A percentile compares a stretch with the other conserved stretches of the same genome.
Conservation (phyloP, 2,113 vertebrate species). For the Tylochromis polylepis region DNA sequence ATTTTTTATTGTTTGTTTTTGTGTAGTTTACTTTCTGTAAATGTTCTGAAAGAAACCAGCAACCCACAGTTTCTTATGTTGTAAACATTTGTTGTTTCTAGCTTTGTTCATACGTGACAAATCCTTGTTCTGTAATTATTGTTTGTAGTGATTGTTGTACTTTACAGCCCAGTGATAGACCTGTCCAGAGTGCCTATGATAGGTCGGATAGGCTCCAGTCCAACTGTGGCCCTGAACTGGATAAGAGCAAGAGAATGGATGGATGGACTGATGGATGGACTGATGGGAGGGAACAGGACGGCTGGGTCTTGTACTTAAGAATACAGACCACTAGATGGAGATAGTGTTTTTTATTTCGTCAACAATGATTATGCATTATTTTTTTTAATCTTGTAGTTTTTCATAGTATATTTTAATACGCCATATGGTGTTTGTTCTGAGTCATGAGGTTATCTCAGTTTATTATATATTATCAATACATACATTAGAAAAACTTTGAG, state of each 20-base stretch:
- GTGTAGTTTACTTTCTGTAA: not conserved
- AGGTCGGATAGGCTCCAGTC: not conserved
- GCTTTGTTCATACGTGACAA: not conserved
- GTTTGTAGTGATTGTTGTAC: not conserved
- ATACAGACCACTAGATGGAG: constrained; percentile 24
- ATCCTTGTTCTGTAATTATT: not conserved
- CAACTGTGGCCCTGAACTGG: not conserved
- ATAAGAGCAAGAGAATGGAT: not conserved
- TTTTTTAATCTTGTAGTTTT: not conserved
- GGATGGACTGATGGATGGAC: not conserved
- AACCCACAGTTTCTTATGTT: not conserved
- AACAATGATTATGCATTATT: not conserved
- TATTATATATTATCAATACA: rapidly evolving
- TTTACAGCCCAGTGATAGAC: not conserved
- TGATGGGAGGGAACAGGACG: not conserved
- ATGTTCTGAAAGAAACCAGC: not conserved
- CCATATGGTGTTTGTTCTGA: not conserved
- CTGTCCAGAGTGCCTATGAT: not conserved
- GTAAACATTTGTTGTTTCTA: not conserved
- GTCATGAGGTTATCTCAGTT: not conserved
- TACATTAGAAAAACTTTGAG: not conserved
- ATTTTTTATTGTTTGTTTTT: not conserved
- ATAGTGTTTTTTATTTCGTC: not conserved
- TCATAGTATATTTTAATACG: rapidly evolving
- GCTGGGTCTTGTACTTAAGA: not conserved